A percentile compares a stretch with the other conserved stretches of the same genome.
phyloP scores from a whole-genome alignment of 2,888 invertebrate species.

The Cyaniris semiargus region DNA sequence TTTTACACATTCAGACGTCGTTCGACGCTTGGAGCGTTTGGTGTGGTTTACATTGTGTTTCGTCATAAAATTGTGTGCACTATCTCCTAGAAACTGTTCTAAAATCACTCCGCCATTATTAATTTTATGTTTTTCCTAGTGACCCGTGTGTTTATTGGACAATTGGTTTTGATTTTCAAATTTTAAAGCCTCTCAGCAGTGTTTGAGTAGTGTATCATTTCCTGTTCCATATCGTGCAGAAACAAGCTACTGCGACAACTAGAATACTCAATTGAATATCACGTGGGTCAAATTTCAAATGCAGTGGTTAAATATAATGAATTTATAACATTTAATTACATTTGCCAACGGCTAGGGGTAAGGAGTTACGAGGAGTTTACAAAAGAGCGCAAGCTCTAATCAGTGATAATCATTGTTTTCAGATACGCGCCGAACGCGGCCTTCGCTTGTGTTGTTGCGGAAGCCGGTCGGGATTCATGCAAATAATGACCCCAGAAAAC shows the following conservation, averaged over 20 bases:
- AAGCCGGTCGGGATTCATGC: slow-evolving; percentile 69
- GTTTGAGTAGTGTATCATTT: slow-evolving; percentile 70
- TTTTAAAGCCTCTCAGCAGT: slow-evolving; percentile 48
- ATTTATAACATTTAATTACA: slow-evolving; percentile 45
- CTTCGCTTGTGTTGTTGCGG: slow-evolving; percentile 50
- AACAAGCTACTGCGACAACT: slow-evolving; percentile 75
- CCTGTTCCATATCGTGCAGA: slow-evolving; percentile 70
- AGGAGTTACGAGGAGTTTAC: slow-evolving; percentile 46
- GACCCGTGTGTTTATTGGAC: slow-evolving; percentile 41
- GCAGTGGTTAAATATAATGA: slow-evolving; percentile 49
- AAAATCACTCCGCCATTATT: slow-evolving; percentile 74
- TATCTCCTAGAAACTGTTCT: slow-evolving; percentile 66
- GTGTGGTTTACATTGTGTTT: slow-evolving; percentile 62
- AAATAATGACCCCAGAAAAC: slow-evolving; percentile 53
- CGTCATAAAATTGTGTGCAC: slow-evolving; percentile 67
- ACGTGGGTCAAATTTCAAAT: slow-evolving; percentile 78
- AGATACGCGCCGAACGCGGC: slow-evolving; percentile 66
- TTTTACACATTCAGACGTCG: slow-evolving; percentile 59
- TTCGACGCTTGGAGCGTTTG: slow-evolving; percentile 53
- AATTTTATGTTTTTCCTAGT: slow-evolving; percentile 54
- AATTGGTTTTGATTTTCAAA: slow-evolving; percentile 41
- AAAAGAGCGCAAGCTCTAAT: slow-evolving; percentile 65
- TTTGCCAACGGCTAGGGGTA: slow-evolving; percentile 41
- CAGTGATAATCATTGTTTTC: slow-evolving; percentile 66
- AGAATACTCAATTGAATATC: slow-evolving; percentile 75